Evolutionary conservation across 2,888 invertebrate genomes (phyloP), one percentile per base, ranked within the genome.

Genomic region (Nemapogon koenigi): DNA sequence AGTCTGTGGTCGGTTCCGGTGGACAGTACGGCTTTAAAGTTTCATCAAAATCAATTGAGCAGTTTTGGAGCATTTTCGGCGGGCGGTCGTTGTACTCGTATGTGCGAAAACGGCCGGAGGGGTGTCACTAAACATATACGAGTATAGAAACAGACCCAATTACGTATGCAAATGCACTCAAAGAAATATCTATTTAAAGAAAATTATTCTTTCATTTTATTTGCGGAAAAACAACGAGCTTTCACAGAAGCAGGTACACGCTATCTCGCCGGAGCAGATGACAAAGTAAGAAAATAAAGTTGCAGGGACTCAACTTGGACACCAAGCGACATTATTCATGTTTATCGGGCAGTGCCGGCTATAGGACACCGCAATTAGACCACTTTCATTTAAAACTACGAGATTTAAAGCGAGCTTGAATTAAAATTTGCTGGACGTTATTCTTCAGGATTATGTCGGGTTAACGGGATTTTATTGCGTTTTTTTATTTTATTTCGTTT

Each of bases 261-360:
- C 27, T 37, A 37, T 37, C 37, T 37, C 37, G 6, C 15, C 17
- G 28, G 11, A 28, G 37, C 37, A 75, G 71, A 72, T 71, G 66
- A 70, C 64, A 66, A 60, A 64, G 56, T 60, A 62, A 66, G 62
- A 63, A 66, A 68, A 70, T 66, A 64, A 66, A 72, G 63, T 70
- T 58, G 46, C 41, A 45, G 37, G 43, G 46, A 17, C 28, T 27
- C 53, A 53, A 61, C 66, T 66, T 57, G 70, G 70, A 66, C 73
- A 65, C 60, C 53, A 59, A 53, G 49, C 54, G 60, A 66, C 73
- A 73, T 75, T 66, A 73, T 70, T 76, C 75, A 73, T 66, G 73
- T 73, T 76, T 75, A 76, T 76, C 75, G 59, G 53, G 28, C 14
- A 16, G 44, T 49, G 49, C 50, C 49, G 45, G 50, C 49, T 49